Evolutionary conservation across 2,888 invertebrate genomes (phyloP).

Genomic region (Terebella lapidaria): DNA sequence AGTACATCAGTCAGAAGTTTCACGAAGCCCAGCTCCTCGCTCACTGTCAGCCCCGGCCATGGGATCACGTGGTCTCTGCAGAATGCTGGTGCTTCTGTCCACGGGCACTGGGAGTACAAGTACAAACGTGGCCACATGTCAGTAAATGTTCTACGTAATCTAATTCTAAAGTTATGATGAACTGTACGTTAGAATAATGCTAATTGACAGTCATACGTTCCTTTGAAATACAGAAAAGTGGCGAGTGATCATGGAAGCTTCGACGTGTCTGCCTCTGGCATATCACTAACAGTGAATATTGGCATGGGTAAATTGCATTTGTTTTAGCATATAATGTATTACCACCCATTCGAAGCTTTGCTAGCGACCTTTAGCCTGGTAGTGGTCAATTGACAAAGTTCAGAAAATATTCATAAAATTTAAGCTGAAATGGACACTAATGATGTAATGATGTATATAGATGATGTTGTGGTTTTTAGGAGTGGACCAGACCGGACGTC

Average conservation of each 20-base stretch:
- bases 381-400: too few species aligned
- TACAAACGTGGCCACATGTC: conserved; percentile 4
- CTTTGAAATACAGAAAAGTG: too few species aligned
- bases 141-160: conserved; percentile 1
- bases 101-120: conserved; percentile 11
- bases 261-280: conserved; percentile 6
- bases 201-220: too few species aligned
- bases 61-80: conserved; percentile 5
- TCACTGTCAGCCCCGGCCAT: background rate
- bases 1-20: too few species aligned
- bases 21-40: too few species aligned
- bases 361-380: too few species aligned
- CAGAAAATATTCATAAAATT: too few species aligned
- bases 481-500: conserved; percentile 3
- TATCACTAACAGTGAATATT: conserved; percentile 5
- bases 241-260: conserved; percentile 10
- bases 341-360: too few species aligned
- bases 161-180: background rate
- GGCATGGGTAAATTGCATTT: conserved; percentile 11
- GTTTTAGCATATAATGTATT: too few species aligned
- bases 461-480: conserved; percentile 2
- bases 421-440: background rate
- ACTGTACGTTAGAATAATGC: too few species aligned
- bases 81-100: conserved; percentile 3
- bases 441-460: background rate